Conservation (phyloP, 1,140 invertebrate species). For the Drosophila athabasca region DNA sequence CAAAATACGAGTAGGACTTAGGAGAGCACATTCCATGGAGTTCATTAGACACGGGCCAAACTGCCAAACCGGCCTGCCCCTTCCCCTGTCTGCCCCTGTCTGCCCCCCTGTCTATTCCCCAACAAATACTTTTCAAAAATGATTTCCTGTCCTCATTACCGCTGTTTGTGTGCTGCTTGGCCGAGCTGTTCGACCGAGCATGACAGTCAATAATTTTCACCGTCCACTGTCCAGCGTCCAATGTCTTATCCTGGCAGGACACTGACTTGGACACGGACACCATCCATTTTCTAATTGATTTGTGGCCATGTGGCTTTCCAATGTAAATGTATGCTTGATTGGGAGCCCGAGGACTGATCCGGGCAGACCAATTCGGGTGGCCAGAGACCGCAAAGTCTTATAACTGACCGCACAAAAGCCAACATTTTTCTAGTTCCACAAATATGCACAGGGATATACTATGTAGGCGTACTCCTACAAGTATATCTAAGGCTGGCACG, state of each 20-base stretch:
- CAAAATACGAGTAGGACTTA: slow-evolving; percentile 14
- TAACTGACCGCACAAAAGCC: slow-evolving; percentile 45
- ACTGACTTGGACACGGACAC: slow-evolving; percentile 1
- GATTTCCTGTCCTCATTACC: slow-evolving; percentile 59
- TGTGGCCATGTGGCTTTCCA: slow-evolving; percentile 55
- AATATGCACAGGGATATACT: neutral
- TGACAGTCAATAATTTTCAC: slow-evolving; percentile 56
- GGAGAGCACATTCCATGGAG: slow-evolving; percentile 38
- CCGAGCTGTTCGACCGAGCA: slow-evolving; percentile 2
- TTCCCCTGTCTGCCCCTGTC: neutral
- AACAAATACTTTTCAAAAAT: slow-evolving; percentile 36
- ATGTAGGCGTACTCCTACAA: too few relatives aligned
- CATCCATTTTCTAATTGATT: slow-evolving; percentile 68
- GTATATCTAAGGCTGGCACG: slow-evolving; percentile 16
- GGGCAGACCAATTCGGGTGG: neutral
- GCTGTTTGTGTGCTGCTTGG: slow-evolving; percentile 28
- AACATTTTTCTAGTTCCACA: slow-evolving; percentile 38
- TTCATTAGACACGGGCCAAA: slow-evolving; percentile 50
- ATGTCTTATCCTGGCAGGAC: slow-evolving; percentile 14
- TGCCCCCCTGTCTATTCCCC: slow-evolving; percentile 1
- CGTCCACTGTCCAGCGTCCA: slow-evolving; percentile 6
- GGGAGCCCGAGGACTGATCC: slow-evolving; percentile 9
- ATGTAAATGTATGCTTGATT: slow-evolving; percentile 54
- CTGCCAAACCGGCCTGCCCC: slow-evolving; percentile 16
- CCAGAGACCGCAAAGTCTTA: slow-evolving; percentile 33